Conservation (phyloP, 2,797 vertebrate genomes). For the Apogon hyalosoma region DNA sequence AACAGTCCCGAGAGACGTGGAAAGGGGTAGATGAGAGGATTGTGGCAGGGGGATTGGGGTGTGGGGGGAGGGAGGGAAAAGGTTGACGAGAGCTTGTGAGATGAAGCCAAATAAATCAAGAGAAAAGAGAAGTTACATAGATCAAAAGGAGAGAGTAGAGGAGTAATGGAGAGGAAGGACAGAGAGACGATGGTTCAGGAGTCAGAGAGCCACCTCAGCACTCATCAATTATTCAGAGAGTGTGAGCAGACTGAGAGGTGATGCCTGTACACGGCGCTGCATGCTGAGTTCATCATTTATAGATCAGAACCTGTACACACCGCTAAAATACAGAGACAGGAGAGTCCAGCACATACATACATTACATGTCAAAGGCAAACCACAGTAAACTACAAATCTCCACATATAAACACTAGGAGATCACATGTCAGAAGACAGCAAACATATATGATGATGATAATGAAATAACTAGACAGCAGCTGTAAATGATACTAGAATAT, state of each 20-base stretch:
- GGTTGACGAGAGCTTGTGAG: background rate
- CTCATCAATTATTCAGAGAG: slow-evolving; percentile 71
- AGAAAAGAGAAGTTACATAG: slow-evolving; percentile 6
- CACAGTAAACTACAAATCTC: slow-evolving; percentile 15
- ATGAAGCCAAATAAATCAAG: slow-evolving; percentile 3
- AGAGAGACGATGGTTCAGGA: slow-evolving; percentile 16
- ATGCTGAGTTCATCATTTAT: slow-evolving; percentile 68
- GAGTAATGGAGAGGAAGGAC: slow-evolving; percentile 13
- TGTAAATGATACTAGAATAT: too few species aligned
- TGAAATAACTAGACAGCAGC: too few species aligned
- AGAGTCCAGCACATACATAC: slow-evolving; percentile 6
- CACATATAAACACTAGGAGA: slow-evolving; percentile 1
- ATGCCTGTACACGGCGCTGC: slow-evolving; percentile 43
- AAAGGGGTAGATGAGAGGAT: background rate
- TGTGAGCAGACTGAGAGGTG: slow-evolving; percentile 49
- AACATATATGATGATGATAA: background rate
- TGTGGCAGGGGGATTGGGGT: background rate
- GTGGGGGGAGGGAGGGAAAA: background rate
- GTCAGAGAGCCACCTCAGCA: slow-evolving; percentile 48
- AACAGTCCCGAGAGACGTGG: background rate
- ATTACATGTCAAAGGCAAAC: slow-evolving; percentile 8
- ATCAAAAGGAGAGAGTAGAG: background rate
- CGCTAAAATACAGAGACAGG: slow-evolving; percentile 3
- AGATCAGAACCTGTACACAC: slow-evolving; percentile 41
- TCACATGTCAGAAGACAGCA: background rate